A percentile compares a stretch with the other conserved stretches of the same genome.
Conservation (phyloP, 2,888 invertebrate genomes). For the Sarcophaga caerulescens region DNA sequence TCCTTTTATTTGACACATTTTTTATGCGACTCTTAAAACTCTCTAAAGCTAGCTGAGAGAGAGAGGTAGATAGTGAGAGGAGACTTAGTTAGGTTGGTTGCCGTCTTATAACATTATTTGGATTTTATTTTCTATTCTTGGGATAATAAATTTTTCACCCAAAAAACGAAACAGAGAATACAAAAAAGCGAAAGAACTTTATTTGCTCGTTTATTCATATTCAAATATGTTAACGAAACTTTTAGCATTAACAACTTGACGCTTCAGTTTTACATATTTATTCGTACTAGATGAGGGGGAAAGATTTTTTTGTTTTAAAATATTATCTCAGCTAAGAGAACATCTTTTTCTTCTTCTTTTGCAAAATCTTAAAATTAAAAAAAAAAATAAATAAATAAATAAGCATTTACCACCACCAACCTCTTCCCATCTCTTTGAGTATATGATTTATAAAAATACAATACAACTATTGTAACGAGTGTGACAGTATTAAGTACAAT, state of each 20-base stretch:
- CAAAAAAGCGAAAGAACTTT: background rate
- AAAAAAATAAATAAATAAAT: too few relatives aligned
- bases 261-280: slow-evolving; percentile 21
- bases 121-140: slow-evolving; percentile 9
- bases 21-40: background rate
- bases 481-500: too few relatives aligned
- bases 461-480: too few relatives aligned
- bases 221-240: slow-evolving; percentile 14
- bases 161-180: background rate
- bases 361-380: too few relatives aligned
- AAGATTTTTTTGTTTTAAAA: too few relatives aligned
- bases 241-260: slow-evolving; percentile 60
- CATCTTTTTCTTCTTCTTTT: too few relatives aligned
- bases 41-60: background rate
- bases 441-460: too few relatives aligned
- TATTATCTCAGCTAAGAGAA: too few relatives aligned
- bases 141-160: slow-evolving; percentile 37
- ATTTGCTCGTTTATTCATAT: background rate
- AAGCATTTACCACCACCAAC: too few relatives aligned
- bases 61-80: background rate
- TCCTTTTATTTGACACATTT: slow-evolving; percentile 18
- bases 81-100: too few relatives aligned
- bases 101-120: background rate
- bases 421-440: too few relatives aligned
- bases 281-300: too few relatives aligned